A percentile compares a stretch with the other conserved stretches of the same genome.
phyloP scores from a whole-genome alignment of 1,140 invertebrate species.

The Dreissena polymorpha region DNA sequence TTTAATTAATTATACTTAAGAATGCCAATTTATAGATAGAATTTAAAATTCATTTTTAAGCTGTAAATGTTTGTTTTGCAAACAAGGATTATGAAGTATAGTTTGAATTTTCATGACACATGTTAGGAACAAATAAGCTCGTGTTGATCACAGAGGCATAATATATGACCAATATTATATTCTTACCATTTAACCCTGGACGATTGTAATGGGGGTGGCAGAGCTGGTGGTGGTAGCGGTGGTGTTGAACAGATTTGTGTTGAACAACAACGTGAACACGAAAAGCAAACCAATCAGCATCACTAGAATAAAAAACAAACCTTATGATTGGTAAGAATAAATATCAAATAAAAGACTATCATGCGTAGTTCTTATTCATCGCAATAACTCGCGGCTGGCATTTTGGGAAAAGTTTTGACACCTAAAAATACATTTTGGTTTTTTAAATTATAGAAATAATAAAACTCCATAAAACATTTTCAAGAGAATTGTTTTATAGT shows the following conservation, averaged over 20 bases:
- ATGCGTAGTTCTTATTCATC: neutral
- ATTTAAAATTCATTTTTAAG: no score
- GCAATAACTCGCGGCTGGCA: neutral
- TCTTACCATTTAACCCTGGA: conserved; percentile 26
- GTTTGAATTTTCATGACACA: no score
- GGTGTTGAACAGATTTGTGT: conserved; percentile 27
- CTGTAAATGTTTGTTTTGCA: no score
- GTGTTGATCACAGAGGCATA: no score
- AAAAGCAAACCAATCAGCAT: conserved; percentile 21
- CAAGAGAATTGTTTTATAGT: neutral
- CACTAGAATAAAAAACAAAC: conserved; percentile 3
- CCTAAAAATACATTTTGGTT: neutral
- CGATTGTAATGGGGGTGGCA: conserved; percentile 26
- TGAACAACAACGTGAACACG: conserved; percentile 26
- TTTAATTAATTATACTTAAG: no score
- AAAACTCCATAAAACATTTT: no score
- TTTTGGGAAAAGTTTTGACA: neutral
- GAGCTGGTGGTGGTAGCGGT: neutral
- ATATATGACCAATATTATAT: no score
- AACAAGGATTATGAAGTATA: no score
- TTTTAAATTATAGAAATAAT: neutral
- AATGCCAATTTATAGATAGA: no score
- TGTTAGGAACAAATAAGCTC: no score
- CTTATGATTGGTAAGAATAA: neutral
- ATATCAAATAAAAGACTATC: neutral